A percentile compares a stretch with the other conserved stretches of the same genome.
phyloP scores from a whole-genome alignment of 1,140 invertebrate species.

The Ceratitis capitata region DNA sequence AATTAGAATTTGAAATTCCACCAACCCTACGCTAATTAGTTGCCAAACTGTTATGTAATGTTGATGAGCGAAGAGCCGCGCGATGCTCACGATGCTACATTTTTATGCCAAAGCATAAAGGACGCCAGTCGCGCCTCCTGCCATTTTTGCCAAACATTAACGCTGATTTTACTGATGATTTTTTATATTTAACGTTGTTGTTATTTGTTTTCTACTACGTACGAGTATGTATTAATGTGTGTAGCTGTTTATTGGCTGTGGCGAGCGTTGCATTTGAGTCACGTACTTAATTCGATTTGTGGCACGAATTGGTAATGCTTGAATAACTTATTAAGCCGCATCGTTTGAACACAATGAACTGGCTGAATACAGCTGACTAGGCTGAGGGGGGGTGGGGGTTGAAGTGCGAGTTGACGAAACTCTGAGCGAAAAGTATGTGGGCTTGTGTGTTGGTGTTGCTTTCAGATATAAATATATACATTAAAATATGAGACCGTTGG shows the following conservation, averaged over 20 bases:
- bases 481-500: background rate
- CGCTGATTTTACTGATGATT: background rate
- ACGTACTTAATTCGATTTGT: conserved; percentile 44
- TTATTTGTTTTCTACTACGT: background rate
- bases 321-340: conserved; percentile 35
- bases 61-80: background rate
- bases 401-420: background rate
- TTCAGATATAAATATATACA: too few species aligned
- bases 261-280: conserved; percentile 39
- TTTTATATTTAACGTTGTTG: background rate
- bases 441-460: background rate
- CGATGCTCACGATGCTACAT: background rate
- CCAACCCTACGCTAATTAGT: conserved; percentile 36
- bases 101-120: conserved; percentile 2
- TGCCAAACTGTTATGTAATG: background rate
- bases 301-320: conserved; percentile 35
- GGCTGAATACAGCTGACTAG: background rate
- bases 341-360: conserved; percentile 30
- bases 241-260: background rate
- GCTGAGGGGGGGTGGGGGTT: background rate
- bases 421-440: background rate
- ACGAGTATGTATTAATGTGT: background rate
- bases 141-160: background rate
- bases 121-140: background rate
- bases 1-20: conserved; percentile 14